Base-by-base conservation (phyloP, 37 sponge, comb jelly and placozoan genomes). In the Tethya wilhelma region DNA sequence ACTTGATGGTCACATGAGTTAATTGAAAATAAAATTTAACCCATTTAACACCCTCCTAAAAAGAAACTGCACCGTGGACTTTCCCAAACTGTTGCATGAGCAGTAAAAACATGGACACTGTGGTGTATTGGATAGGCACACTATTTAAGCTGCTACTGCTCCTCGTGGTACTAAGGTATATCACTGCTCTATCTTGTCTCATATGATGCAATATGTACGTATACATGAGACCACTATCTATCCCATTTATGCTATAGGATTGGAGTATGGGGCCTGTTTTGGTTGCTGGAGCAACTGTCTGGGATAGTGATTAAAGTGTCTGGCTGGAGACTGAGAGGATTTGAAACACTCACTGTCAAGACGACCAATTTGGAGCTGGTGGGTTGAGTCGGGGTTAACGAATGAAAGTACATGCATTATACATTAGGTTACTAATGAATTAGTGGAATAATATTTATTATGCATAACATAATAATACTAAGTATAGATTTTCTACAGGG, bases 91-190 rank as follows among this genome's bases (percentile, higher is more conserved):
- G n/a, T n/a, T n/a, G n/a, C n/a, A n/a, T n/a, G 53, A 49, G 53
- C 53, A 9, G 9, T 19, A 49, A 14, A 9, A 49, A 49, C 14
- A 85, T 85, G 85, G 78, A 76, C 42, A 25, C 31, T 30, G 20
- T 78, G 26, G 33, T 86, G 14, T 78, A 73, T 29, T 86, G 86
- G 86, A 38, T 84, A 14, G 80, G 79, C 23, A 5, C 80, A 4
- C 33, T 84, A 1, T 64, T 67, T 38, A 49, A 74, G 55, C 56
- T 90, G 41, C 31, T 84, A 14, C 30, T 80, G 2, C 26, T 56
- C 20, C 69, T 90, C 7, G 56, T 90, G 8, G 8, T 80, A 34
- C 57, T 90, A 32, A 84, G 85, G 90, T 90, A 32, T 6, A 40
- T 11, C n/a, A n/a, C n/a, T n/a, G n/a, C n/a, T n/a, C n/a, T n/a